A percentile compares a stretch with the other conserved stretches of the same genome.
phyloP scores from a whole-genome alignment of 2,888 invertebrate genomes.

The Hybos culiciformis region DNA sequence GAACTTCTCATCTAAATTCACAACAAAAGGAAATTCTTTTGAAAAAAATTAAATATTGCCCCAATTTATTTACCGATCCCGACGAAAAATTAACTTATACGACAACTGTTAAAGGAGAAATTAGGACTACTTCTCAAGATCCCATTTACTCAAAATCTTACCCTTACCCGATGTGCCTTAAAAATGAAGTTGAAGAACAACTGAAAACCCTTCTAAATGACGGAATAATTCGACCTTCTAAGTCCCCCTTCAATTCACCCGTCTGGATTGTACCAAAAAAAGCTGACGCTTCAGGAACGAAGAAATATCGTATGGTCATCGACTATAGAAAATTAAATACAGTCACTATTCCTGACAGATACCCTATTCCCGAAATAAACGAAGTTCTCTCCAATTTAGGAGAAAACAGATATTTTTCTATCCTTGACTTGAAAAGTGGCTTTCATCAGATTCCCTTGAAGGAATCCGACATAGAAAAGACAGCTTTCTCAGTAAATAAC shows the following conservation, averaged over 20 bases:
- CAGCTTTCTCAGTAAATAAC: no score
- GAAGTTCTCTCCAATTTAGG: no score
- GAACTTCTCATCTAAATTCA: slow-evolving; percentile 5
- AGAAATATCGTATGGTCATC: slow-evolving; percentile 8
- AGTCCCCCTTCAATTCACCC: slow-evolving; percentile 1
- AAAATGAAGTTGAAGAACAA: not conserved
- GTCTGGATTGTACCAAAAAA: slow-evolving; percentile 7
- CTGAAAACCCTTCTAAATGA: not conserved
- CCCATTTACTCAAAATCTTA: not conserved
- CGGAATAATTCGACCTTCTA: not conserved
- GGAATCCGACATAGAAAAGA: no score
- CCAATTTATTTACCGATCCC: not conserved
- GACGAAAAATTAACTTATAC: slow-evolving; percentile 3
- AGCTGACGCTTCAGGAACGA: slow-evolving; percentile 6
- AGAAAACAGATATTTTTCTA: no score
- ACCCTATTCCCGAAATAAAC: no score
- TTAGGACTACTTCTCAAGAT: not conserved
- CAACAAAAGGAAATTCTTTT: slow-evolving; percentile 4
- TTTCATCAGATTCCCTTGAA: no score
- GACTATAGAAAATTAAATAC: slow-evolving; percentile 4
- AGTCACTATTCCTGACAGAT: not conserved
- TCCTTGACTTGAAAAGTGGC: no score
- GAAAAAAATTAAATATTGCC: not conserved
- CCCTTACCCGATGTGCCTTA: not conserved
- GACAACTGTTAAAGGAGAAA: slow-evolving; percentile 1